These are phyloP conservation scores for Dendroctonus ponderosae DNA, from an alignment of 1,140 invertebrate species.

Conservation along the genomic window DNA sequence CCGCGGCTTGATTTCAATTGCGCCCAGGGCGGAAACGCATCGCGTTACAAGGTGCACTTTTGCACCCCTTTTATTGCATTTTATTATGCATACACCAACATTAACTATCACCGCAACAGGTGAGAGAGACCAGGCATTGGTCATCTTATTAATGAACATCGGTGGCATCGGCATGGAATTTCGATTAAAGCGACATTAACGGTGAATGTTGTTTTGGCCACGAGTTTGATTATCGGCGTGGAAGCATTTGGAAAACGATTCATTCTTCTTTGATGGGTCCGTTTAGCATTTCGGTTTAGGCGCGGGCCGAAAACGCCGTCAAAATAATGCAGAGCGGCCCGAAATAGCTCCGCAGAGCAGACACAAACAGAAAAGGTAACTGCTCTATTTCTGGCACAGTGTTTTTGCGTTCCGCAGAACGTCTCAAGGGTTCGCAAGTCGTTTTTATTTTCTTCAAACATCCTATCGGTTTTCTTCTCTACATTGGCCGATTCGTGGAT, in stretches of 20 bases:
- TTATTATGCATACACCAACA: constrained; percentile 1
- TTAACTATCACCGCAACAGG: constrained; percentile 7
- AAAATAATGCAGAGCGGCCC: too few species aligned
- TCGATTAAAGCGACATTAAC: neutral
- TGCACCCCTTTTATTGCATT: constrained; percentile 13
- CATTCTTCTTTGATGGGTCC: too few species aligned
- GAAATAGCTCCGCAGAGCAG: too few species aligned
- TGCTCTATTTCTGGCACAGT: neutral
- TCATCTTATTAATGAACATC: constrained; percentile 8
- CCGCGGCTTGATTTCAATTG: neutral
- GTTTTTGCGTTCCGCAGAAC: neutral
- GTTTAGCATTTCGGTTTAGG: too few species aligned
- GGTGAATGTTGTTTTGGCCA: neutral
- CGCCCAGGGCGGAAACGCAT: constrained; percentile 11
- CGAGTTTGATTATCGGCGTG: neutral
- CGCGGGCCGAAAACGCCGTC: too few species aligned
- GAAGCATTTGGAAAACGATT: too few species aligned
- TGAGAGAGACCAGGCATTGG: neutral
- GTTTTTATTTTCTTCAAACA: neutral
- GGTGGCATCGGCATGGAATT: neutral
- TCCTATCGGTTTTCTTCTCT: too few species aligned
- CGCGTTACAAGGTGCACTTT: constrained; percentile 18
- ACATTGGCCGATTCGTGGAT: neutral
- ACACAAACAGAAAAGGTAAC: too few species aligned
- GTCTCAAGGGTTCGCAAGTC: neutral